These are phyloP conservation scores for Lasioglossum marginatum DNA, from an alignment of 2,888 invertebrate genomes.

Conservation along the genomic window DNA sequence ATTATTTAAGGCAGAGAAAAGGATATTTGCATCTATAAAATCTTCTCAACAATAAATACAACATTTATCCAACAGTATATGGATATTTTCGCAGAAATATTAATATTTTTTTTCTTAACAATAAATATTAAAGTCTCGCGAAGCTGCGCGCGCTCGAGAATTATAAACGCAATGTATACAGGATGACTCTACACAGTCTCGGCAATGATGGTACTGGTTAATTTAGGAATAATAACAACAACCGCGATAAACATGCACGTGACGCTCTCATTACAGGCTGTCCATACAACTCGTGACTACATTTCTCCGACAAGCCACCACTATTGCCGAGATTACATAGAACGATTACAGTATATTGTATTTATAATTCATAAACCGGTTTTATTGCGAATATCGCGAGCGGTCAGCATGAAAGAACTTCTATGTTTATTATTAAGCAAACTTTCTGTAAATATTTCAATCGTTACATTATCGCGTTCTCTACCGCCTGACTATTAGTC, in stretches of 20 bases:
- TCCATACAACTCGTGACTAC: background rate
- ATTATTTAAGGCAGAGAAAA: background rate
- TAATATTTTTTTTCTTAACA: background rate
- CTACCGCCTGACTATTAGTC: background rate
- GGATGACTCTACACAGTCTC: background rate
- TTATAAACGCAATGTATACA: background rate
- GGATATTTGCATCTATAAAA: background rate
- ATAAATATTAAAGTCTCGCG: background rate
- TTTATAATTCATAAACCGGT: slow-evolving; percentile 9
- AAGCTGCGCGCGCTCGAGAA: background rate
- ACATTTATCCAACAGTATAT: background rate
- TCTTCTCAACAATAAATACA: background rate
- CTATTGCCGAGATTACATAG: background rate
- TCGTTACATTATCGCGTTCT: background rate
- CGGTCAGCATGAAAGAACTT: background rate
- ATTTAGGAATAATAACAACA: slow-evolving; percentile 9
- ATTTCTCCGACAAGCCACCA: background rate
- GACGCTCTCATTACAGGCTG: slow-evolving; percentile 2
- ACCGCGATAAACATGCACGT: slow-evolving; percentile 11
- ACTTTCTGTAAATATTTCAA: background rate
- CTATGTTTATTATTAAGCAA: background rate
- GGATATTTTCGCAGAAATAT: background rate
- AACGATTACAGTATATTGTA: slow-evolving; percentile 5
- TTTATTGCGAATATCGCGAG: background rate
- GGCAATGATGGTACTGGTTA: background rate